Base-by-base conservation (phyloP, 2,888 invertebrate species). In the Synanthedon vespiformis region DNA sequence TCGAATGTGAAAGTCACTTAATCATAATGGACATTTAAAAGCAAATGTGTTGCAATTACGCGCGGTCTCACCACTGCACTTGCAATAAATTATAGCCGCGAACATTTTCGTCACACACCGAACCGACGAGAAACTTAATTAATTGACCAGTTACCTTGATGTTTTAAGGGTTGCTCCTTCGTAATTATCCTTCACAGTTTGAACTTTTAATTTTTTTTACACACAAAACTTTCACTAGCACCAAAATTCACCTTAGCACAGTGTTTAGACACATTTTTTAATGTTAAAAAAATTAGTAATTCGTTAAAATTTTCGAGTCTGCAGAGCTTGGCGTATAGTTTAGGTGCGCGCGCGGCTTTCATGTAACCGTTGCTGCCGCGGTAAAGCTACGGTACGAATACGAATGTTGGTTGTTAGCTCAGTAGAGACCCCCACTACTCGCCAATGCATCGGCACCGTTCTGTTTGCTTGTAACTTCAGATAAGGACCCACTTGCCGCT, bases 1-100 rank as follows among this genome's bases (percentile, higher is more conserved):
- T 16, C 34, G 34, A 34, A 34, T 72, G 77, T 74, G 77, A 77
- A 77, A 75, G 76, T 78, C 60, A 61, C 64, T 60, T 61, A 62
- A 64, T n/a, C n/a, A n/a, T 62, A 67, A 70, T 72, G 71, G 72
- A 65, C 70, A 65, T 57, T 58, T 67, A 65, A 62, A 64, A 64
- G 73, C 72, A 64, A 64, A 72, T 73, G 62, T 82, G 78, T 80
- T 77, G 82, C 72, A 81, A 84, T 80, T 80, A 70, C 70, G 71
- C 67, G 69, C 52, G 2, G n/a, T 44, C 13, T 67, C 65, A 70
- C 75, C 74, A 76, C 71, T 71, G 76, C 76, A 74, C 68, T 72
- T 73, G 76, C 75, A 74, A 74, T 65, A 67, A 63, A 58, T 71
- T 67, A 67, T 67, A 13, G 11, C 48, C 48, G 22, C 48, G 2